These are phyloP conservation scores for Silvanus unidentatus DNA, from an alignment of 2,888 invertebrate genomes.

Conservation along the genomic window DNA sequence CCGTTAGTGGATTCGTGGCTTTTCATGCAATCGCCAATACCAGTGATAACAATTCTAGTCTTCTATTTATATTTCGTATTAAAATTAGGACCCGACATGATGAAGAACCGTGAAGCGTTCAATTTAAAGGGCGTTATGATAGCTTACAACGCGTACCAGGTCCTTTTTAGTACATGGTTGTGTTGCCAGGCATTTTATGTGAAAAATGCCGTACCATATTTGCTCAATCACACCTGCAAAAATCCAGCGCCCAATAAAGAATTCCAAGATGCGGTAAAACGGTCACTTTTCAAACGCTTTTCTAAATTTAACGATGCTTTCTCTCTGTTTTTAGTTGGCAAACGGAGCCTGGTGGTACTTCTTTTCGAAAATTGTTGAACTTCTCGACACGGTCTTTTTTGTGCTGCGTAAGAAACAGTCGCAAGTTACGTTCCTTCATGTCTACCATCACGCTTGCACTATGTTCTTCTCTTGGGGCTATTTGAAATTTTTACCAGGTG, in stretches of 20 bases:
- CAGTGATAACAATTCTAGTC: slow-evolving; percentile 59
- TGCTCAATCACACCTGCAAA: slow-evolving; percentile 32
- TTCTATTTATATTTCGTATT: slow-evolving; percentile 68
- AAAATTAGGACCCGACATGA: slow-evolving; percentile 68
- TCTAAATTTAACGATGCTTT: slow-evolving; percentile 4
- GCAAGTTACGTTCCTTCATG: slow-evolving; percentile 82
- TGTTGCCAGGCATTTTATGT: slow-evolving; percentile 45
- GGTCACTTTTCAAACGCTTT: not conserved
- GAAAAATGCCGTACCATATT: slow-evolving; percentile 27
- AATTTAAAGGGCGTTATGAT: slow-evolving; percentile 68
- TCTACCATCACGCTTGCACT: slow-evolving; percentile 82
- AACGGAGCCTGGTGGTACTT: slow-evolving; percentile 74
- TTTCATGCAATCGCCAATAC: slow-evolving; percentile 69
- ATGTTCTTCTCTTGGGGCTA: slow-evolving; percentile 77
- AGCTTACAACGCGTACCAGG: slow-evolving; percentile 83
- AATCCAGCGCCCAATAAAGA: slow-evolving; percentile 31
- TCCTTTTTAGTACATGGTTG: slow-evolving; percentile 74
- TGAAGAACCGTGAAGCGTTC: slow-evolving; percentile 68
- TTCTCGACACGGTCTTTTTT: slow-evolving; percentile 81
- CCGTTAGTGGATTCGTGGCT: slow-evolving; percentile 71
- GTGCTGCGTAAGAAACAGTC: slow-evolving; percentile 83
- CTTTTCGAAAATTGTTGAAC: slow-evolving; percentile 70
- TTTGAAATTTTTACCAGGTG: slow-evolving; percentile 69
- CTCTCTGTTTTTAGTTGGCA: slow-evolving; percentile 53
- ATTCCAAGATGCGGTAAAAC: slow-evolving; percentile 31